These are phyloP conservation scores for Enteromius afrohamiltoni DNA, from an alignment of 2,797 vertebrate genomes.

Conservation along the genomic window DNA sequence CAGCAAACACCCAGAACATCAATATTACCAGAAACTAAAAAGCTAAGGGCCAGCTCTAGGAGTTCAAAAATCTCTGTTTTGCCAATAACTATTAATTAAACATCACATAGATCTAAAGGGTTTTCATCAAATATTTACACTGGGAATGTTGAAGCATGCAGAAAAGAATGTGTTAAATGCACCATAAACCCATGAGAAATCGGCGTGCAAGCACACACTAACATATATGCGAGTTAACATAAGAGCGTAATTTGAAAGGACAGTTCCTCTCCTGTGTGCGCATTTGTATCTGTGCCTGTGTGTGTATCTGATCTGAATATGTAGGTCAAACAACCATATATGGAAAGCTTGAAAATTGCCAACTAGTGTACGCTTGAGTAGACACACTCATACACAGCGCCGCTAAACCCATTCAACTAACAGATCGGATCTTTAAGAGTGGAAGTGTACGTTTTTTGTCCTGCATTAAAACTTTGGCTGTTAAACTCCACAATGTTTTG, in stretches of 20 bases:
- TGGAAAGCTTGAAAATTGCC: conserved; percentile 49
- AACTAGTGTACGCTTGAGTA: conserved; percentile 42
- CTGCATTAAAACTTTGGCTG: conserved; percentile 25
- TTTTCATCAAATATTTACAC: conserved; percentile 54
- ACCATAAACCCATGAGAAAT: conserved; percentile 44
- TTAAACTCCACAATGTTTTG: conserved; percentile 8
- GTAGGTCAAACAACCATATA: conserved; percentile 57
- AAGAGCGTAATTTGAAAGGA: conserved; percentile 58
- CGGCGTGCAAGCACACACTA: conserved; percentile 26
- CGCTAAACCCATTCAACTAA: conserved; percentile 20
- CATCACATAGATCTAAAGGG: conserved; percentile 55
- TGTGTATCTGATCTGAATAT: conserved; percentile 51
- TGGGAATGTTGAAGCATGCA: conserved; percentile 31
- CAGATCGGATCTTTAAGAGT: conserved; percentile 11
- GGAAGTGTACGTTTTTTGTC: conserved; percentile 17
- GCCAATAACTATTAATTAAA: conserved; percentile 62
- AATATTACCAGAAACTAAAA: conserved; percentile 50
- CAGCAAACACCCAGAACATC: conserved; percentile 52
- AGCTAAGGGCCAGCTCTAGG: conserved; percentile 30
- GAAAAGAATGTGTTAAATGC: conserved; percentile 43
- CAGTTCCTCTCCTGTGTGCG: conserved; percentile 43
- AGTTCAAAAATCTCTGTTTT: conserved; percentile 54
- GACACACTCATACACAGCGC: conserved; percentile 18
- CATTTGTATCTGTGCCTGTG: conserved; percentile 28
- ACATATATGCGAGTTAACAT: conserved; percentile 48